Conservation (phyloP, 2,113 vertebrate species). For the Otus sunia region DNA sequence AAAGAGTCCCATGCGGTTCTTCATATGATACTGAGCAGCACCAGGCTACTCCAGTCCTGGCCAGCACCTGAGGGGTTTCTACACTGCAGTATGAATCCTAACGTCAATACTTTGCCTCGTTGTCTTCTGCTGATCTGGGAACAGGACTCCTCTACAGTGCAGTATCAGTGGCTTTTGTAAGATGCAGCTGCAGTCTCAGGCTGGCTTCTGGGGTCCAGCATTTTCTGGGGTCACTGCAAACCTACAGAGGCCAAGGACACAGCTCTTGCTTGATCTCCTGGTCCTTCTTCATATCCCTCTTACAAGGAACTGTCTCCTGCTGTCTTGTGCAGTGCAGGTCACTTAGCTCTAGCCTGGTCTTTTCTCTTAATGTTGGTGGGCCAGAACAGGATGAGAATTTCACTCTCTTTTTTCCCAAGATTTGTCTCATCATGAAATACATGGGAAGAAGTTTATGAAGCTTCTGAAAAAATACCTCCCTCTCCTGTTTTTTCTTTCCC, state of each 20-base stretch:
- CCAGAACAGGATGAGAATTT: background rate
- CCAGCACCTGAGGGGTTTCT: background rate
- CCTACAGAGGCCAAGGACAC: background rate
- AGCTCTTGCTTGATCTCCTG: background rate
- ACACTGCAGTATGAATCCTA: background rate
- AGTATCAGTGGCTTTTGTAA: background rate
- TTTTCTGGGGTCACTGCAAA: background rate
- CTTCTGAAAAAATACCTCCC: background rate
- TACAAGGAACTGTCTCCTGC: background rate
- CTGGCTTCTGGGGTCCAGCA: background rate
- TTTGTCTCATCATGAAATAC: background rate
- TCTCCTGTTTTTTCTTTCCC: background rate
- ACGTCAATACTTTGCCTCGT: accelerated
- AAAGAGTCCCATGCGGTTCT: background rate
- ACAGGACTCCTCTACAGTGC: background rate
- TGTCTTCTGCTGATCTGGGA: background rate
- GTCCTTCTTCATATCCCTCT: background rate
- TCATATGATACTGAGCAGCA: accelerated
- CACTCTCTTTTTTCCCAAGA: background rate
- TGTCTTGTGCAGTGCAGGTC: background rate
- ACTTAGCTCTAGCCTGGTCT: background rate
- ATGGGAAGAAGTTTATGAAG: background rate
- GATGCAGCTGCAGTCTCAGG: background rate
- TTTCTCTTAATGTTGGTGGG: background rate
- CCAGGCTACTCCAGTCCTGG: background rate